phyloP scores from a whole-genome alignment of 2,888 invertebrate species.

The Andrena praecox region DNA sequence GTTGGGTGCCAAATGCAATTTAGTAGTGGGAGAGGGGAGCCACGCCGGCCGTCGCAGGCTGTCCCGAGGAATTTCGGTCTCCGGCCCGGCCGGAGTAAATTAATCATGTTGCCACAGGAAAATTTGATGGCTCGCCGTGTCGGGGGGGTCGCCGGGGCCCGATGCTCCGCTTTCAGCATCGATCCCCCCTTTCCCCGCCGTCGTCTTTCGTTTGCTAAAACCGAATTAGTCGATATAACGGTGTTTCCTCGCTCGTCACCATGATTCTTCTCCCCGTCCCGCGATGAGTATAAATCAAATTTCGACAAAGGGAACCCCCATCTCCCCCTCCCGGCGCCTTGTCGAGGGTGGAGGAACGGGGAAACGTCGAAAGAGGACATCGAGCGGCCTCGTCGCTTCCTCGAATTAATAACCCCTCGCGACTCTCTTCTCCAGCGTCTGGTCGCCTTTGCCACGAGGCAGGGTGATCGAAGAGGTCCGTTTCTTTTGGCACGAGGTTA shows the following conservation, averaged over 20 bases:
- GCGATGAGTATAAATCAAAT: constrained; percentile 52
- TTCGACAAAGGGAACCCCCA: constrained; percentile 27
- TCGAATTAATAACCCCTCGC: constrained; percentile 67
- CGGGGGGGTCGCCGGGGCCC: not conserved
- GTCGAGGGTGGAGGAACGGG: not conserved
- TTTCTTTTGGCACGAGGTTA: constrained; percentile 75
- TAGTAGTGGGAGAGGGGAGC: not conserved
- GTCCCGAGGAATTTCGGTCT: constrained; percentile 29
- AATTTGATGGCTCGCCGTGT: constrained; percentile 1
- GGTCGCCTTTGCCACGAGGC: constrained; percentile 63
- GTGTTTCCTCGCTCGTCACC: constrained; percentile 15
- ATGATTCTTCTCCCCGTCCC: constrained; percentile 17
- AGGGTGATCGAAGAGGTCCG: constrained; percentile 73
- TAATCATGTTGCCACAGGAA: constrained; percentile 15
- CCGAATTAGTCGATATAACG: constrained; percentile 17
- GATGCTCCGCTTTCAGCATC: constrained; percentile 6
- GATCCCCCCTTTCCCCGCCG: not conserved
- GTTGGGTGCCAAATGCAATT: constrained; percentile 55
- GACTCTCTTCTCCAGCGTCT: constrained; percentile 21
- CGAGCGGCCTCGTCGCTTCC: constrained; percentile 57
- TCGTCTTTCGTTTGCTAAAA: not conserved
- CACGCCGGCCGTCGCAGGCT: not conserved
- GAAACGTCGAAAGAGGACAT: constrained; percentile 38
- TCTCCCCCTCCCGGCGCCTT: no score
- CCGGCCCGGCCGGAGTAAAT: not conserved